Evolutionary conservation across 2,113 vertebrate species (phyloP).

Genomic region (Brachyhypopomus gauderio): DNA sequence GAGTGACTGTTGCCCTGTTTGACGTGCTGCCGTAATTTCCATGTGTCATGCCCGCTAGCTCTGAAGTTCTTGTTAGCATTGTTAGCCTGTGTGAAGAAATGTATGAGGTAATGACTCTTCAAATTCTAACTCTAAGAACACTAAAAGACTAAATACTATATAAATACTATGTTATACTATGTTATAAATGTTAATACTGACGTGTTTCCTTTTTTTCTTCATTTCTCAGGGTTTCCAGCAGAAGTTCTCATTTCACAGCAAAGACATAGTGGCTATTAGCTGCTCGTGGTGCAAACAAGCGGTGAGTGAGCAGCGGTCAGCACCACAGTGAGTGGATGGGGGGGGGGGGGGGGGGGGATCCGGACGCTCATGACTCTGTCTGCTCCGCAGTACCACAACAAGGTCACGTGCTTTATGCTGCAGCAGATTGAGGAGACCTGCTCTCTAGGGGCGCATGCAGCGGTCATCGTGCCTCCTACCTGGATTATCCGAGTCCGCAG

Average conservation of each 20-base stretch:
- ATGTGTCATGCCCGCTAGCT: neutral
- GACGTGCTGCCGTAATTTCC: neutral
- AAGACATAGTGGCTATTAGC: conserved; percentile 97
- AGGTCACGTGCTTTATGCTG: conserved; percentile 97
- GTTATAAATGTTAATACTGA: too few relatives aligned
- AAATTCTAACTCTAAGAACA: neutral
- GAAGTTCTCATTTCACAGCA: conserved; percentile 96
- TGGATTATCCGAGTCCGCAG: conserved; percentile 91
- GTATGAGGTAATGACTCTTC: neutral
- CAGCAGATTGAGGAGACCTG: conserved; percentile 96
- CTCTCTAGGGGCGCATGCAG: conserved; percentile 89
- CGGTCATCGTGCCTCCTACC: conserved; percentile 90
- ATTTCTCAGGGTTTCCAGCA: conserved; percentile 90
- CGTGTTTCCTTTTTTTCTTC: neutral
- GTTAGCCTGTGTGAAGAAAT: neutral
- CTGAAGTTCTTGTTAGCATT: neutral
- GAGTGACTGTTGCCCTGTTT: neutral
- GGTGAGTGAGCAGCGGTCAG: conserved; percentile 62
- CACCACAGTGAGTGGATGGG: neutral
- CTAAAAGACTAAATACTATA: neutral
- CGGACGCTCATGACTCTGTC: neutral
- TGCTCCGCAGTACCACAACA: conserved; percentile 88
- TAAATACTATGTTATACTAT: too few relatives aligned
- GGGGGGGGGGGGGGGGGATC: too few relatives aligned
- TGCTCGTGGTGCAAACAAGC: conserved; percentile 99